A percentile compares a stretch with the other conserved stretches of the same genome.
Conservation (phyloP, 1,140 invertebrate genomes). For the Leptinotarsa undecemlineata region DNA sequence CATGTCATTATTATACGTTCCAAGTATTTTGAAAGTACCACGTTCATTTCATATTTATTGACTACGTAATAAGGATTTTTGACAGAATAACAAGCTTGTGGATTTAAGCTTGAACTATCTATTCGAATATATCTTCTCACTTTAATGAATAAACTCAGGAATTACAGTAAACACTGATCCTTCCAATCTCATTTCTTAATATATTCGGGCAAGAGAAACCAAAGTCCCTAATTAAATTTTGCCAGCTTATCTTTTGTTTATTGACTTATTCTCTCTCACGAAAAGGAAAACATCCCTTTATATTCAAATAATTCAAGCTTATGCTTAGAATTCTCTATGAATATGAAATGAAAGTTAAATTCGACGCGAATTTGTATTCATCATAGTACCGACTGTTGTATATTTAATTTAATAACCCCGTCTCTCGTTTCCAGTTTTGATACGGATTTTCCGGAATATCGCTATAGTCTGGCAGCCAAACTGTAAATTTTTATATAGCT, state of each 20-base stretch:
- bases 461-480: too few species aligned
- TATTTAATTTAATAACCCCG: constrained; percentile 39
- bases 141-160: too few species aligned
- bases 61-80: too few species aligned
- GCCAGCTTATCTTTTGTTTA: constrained; percentile 23
- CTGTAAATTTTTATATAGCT: too few species aligned
- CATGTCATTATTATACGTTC: too few species aligned
- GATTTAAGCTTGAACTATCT: too few species aligned
- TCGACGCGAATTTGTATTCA: constrained; percentile 37
- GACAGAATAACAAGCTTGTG: too few species aligned
- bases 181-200: not conserved
- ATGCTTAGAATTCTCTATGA: constrained; percentile 40
- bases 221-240: constrained; percentile 20
- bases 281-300: constrained; percentile 40
- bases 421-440: constrained; percentile 14
- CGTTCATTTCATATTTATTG: too few species aligned
- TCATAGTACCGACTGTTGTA: constrained; percentile 35
- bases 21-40: too few species aligned
- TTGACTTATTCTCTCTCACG: constrained; percentile 28
- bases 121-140: too few species aligned
- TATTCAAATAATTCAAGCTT: constrained; percentile 38
- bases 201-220: not conserved
- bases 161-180: too few species aligned
- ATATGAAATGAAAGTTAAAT: constrained; percentile 41
- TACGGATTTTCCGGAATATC: constrained; percentile 18